phyloP scores from a whole-genome alignment of 2,113 vertebrate species.

The Pelusios castaneus region DNA sequence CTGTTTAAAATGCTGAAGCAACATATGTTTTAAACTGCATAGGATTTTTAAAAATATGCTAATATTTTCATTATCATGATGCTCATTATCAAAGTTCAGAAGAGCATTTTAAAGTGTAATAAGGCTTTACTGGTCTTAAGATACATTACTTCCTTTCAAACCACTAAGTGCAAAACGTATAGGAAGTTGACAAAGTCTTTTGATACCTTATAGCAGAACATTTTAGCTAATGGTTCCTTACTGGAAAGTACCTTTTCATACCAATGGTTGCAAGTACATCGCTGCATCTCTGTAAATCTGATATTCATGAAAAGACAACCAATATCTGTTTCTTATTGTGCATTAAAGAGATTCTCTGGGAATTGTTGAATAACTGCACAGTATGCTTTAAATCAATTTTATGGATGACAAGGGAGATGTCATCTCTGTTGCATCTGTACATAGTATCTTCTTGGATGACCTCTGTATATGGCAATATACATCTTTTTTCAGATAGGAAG shows the following conservation, averaged over 20 bases:
- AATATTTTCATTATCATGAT: slow-evolving; percentile 22
- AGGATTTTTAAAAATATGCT: slow-evolving; percentile 52
- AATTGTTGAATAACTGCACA: slow-evolving; percentile 63
- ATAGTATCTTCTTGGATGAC: slow-evolving; percentile 57
- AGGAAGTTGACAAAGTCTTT: slow-evolving; percentile 55
- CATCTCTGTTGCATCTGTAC: slow-evolving; percentile 62
- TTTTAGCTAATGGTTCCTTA: slow-evolving; percentile 58
- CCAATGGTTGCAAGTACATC: slow-evolving; percentile 45
- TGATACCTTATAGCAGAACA: slow-evolving; percentile 67
- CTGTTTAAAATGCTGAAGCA: slow-evolving; percentile 52
- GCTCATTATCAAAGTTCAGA: slow-evolving; percentile 69
- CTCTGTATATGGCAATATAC: slow-evolving; percentile 22
- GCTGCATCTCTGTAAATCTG: slow-evolving; percentile 57
- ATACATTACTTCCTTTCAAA: slow-evolving; percentile 69
- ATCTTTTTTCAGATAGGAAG: slow-evolving; percentile 26
- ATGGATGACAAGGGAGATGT: slow-evolving; percentile 55
- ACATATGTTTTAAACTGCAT: slow-evolving; percentile 47
- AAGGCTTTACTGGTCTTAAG: slow-evolving; percentile 66
- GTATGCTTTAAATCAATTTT: slow-evolving; percentile 70
- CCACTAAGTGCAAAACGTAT: slow-evolving; percentile 55
- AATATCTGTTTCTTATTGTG: slow-evolving; percentile 74
- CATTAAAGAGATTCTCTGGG: slow-evolving; percentile 64
- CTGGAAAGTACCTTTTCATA: slow-evolving; percentile 61
- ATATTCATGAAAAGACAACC: slow-evolving; percentile 56
- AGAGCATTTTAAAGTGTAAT: slow-evolving; percentile 58